These are phyloP conservation scores for Anoplopoma fimbria DNA, from an alignment of 2,113 vertebrate species.

Conservation along the genomic window DNA sequence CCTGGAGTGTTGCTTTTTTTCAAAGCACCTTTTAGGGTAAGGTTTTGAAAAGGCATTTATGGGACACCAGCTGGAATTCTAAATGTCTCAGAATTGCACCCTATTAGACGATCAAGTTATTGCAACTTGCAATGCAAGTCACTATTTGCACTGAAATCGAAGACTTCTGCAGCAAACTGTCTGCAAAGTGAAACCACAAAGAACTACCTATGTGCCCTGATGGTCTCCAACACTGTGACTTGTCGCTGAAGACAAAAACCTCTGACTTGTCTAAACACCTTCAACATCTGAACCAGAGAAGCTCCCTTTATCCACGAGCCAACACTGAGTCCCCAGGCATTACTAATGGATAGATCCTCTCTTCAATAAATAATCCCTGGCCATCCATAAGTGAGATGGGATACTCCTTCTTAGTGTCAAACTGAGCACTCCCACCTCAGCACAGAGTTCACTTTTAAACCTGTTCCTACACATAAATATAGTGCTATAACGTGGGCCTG, in stretches of 20 bases:
- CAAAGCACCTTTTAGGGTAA: not conserved
- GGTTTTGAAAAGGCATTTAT: not conserved
- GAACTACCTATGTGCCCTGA: not conserved
- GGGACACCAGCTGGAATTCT: not conserved
- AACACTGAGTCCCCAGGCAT: conserved; percentile 21
- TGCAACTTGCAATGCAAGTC: too few species aligned
- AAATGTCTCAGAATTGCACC: not conserved
- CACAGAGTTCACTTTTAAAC: not conserved
- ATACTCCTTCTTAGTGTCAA: conserved; percentile 16
- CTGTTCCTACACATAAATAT: conserved; percentile 9
- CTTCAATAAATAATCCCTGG: conserved; percentile 67
- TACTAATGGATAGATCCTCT: conserved; percentile 58
- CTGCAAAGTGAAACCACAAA: not conserved
- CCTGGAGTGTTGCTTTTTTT: not conserved
- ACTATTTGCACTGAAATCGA: not conserved
- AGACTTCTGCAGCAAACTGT: not conserved
- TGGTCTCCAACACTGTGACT: not conserved
- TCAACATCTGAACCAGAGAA: conserved; percentile 40
- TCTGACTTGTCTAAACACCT: conserved; percentile 4
- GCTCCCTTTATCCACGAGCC: conserved; percentile 40
- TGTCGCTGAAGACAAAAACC: not conserved
- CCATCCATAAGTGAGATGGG: conserved; percentile 27
- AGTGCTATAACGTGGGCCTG: not conserved
- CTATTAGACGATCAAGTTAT: not conserved
- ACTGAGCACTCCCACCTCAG: conserved; percentile 9